These are phyloP conservation scores for Seriola aureovittata DNA, from an alignment of 2,113 vertebrate genomes.

Conservation along the genomic window DNA sequence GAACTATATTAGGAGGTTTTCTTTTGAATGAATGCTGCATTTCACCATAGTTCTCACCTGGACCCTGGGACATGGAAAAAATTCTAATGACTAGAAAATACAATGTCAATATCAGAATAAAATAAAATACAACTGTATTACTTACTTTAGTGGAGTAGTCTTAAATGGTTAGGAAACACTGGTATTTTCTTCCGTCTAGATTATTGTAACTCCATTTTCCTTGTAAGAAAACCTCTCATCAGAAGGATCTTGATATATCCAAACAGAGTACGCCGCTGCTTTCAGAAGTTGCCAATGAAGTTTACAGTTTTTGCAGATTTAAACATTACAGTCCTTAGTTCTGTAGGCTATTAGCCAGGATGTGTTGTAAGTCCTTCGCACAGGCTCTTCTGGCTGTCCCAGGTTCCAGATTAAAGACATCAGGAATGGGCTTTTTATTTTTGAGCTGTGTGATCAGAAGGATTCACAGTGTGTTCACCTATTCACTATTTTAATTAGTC, in stretches of 20 bases:
- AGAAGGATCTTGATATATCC: background rate
- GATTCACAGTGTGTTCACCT: background rate
- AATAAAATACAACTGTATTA: background rate
- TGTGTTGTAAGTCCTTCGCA: background rate
- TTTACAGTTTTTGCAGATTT: constrained; percentile 1
- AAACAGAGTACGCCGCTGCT: background rate
- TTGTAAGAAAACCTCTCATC: background rate
- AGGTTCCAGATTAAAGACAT: background rate
- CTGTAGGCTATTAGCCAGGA: background rate
- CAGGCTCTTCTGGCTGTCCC: background rate
- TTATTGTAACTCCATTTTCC: background rate
- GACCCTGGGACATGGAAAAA: background rate
- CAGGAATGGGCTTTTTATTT: background rate
- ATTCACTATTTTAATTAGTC: background rate
- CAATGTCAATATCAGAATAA: background rate
- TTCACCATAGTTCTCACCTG: background rate
- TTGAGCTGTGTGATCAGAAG: background rate
- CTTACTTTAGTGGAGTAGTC: background rate
- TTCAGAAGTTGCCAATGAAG: background rate
- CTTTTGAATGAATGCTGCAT: background rate
- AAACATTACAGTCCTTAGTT: background rate
- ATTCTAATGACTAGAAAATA: background rate
- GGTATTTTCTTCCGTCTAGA: background rate
- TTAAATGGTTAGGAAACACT: background rate
- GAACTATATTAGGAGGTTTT: background rate